Conservation (phyloP, 2,113 vertebrate species). For the Felis catus region F.catus_Fca126_mat1.0 CM031420.1:84962001-84962500, state of each 20-base stretch:
- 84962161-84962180: conserved; percentile 6
- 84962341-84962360: neutral
- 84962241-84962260: neutral
- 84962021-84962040: neutral
- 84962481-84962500: neutral
- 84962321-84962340: neutral
- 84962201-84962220: neutral
- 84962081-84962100: neutral
- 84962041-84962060: neutral
- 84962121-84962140: neutral
- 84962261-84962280: neutral
- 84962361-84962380: neutral
- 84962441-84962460: neutral
- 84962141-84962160: conserved; percentile 15
- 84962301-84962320: neutral
- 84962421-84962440: neutral
- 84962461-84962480: neutral
- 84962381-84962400: neutral
- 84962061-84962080: neutral
- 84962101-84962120: neutral
- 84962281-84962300: accelerated
- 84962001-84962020: neutral
- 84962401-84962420: neutral
- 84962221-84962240: neutral
- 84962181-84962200: neutral